Base-by-base conservation (phyloP, 2,113 vertebrate genomes). In the Hyla sarda region DNA sequence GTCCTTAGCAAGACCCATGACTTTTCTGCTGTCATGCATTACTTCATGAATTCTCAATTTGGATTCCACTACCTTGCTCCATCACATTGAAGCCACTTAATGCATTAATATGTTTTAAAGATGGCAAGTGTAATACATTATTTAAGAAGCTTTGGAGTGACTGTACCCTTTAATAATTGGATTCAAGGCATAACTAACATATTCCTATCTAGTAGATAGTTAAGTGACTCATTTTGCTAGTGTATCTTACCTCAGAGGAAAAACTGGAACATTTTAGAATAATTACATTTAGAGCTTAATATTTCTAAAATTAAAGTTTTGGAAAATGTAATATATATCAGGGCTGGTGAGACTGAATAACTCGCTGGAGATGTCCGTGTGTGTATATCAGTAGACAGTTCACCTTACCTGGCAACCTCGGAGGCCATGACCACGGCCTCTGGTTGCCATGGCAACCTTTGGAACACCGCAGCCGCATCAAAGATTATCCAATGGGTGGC, bases 121-220 rank as follows among this genome's bases (percentile, higher is more conserved):
- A 32, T 41, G 48, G 54, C 32, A 60, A 80, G 45, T 62, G 54
- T 32, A 80, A 60, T 80, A 80, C 41, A 60, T 58, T 60, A 80
- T 80, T 76, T 80, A 80, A 80, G n/a, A 62, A 25, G 54, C 34
- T 37, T 34, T 41, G 32, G 77, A 60, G 77, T 80, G 30, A 80
- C 77, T 25, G 54, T 60, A 80, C 28, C 77, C 32, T 80, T 60
- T 21, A 80, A 80, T 80, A 80, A 80, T 60, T 45, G 54, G 56
- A 81, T 81, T 65, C 47, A 81, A 65, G 56, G 58, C 56, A 47
- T 47, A 62, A 65, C 58, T 62, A 81, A 62, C 78, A 81, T 62
- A 60, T 17, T 54, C 8, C 23, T 65, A 37, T 81, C 56, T 47
- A 19, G 56, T 81, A 23, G 56, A 65, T 47, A 81, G 78, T 81